phyloP scores from a whole-genome alignment of 2,888 invertebrate genomes.

The Pandemis corylana region DNA sequence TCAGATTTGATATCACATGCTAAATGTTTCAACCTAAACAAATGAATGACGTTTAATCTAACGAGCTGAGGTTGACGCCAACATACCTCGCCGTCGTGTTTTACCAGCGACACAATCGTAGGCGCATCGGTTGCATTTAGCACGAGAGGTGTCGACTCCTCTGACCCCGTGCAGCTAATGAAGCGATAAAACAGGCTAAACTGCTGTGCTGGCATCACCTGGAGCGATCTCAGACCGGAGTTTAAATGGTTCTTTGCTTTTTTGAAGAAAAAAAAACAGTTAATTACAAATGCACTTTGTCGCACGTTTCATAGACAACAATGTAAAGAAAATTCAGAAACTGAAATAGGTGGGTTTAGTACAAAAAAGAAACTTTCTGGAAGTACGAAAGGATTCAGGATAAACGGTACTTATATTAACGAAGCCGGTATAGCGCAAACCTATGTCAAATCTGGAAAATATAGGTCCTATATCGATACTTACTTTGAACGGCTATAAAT shows the following conservation, averaged over 20 bases:
- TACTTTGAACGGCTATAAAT: too few relatives aligned
- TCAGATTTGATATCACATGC: not conserved
- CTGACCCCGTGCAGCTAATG: slow-evolving; percentile 62
- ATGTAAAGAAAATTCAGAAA: too few relatives aligned
- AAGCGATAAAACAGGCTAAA: slow-evolving; percentile 59
- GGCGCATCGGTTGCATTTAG: slow-evolving; percentile 71
- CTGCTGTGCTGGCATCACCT: slow-evolving; percentile 47
- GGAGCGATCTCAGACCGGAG: slow-evolving; percentile 45
- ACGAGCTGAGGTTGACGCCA: not conserved
- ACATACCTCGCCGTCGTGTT: slow-evolving; percentile 36
- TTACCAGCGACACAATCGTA: slow-evolving; percentile 58
- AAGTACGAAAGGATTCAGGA: too few relatives aligned
- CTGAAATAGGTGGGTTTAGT: too few relatives aligned
- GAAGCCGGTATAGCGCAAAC: too few relatives aligned
- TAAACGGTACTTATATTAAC: too few relatives aligned
- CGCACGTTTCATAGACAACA: too few relatives aligned
- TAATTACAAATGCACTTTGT: too few relatives aligned
- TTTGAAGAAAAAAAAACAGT: not conserved
- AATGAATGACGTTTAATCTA: slow-evolving; percentile 5
- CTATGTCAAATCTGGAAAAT: too few relatives aligned
- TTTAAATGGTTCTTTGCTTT: slow-evolving; percentile 37
- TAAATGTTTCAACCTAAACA: not conserved
- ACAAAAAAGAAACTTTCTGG: too few relatives aligned
- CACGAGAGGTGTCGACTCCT: slow-evolving; percentile 71
- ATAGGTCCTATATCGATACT: too few relatives aligned